phyloP scores from a whole-genome alignment of 2,888 invertebrate species.

The Leuctra nigra region DNA sequence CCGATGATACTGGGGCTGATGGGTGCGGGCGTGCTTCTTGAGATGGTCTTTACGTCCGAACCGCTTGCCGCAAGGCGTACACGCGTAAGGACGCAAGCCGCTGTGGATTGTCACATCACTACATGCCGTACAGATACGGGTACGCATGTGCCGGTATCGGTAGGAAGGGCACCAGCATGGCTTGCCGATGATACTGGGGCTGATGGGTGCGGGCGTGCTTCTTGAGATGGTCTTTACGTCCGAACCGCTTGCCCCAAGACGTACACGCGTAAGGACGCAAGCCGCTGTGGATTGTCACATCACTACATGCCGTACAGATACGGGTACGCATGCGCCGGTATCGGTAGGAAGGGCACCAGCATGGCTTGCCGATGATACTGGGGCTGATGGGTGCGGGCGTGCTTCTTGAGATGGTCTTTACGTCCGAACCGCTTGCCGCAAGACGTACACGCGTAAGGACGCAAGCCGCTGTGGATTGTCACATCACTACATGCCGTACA shows the following conservation, averaged over 20 bases:
- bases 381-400: slow-evolving; percentile 68
- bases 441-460: slow-evolving; percentile 77
- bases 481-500: slow-evolving; percentile 11
- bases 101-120: slow-evolving; percentile 78
- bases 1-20: slow-evolving; percentile 37
- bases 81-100: slow-evolving; percentile 78
- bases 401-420: slow-evolving; percentile 92
- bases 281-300: slow-evolving; percentile 87
- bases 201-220: slow-evolving; percentile 84
- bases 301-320: slow-evolving; percentile 4
- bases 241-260: slow-evolving; percentile 87
- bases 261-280: slow-evolving; percentile 78
- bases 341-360: not conserved
- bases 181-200: slow-evolving; percentile 1
- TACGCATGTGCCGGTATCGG: not conserved
- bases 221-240: slow-evolving; percentile 88
- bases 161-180: slow-evolving; percentile 6
- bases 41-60: slow-evolving; percentile 93
- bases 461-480: slow-evolving; percentile 82
- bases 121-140: slow-evolving; percentile 12
- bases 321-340: not conserved
- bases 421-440: slow-evolving; percentile 92
- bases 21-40: slow-evolving; percentile 88
- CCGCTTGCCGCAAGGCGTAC: slow-evolving; percentile 81
- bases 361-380: not conserved